These are phyloP conservation scores for Phylloscopus collybita DNA, from an alignment of 2,797 vertebrate genomes.

Conservation along the genomic window DNA sequence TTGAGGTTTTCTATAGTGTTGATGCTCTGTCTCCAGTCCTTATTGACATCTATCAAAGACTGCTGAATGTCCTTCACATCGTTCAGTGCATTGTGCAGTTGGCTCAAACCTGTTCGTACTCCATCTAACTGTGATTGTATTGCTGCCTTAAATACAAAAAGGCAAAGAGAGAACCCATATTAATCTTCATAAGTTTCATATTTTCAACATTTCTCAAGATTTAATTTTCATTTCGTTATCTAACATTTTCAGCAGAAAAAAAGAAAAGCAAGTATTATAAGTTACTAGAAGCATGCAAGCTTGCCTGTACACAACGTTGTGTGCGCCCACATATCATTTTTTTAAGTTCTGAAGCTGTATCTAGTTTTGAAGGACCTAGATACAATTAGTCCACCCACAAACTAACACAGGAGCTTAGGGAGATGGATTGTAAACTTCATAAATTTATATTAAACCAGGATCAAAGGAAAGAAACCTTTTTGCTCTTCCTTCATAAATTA, in stretches of 20 bases:
- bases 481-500: not conserved
- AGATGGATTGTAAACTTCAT: not conserved
- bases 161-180: not conserved
- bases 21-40: conserved; percentile 98
- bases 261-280: not conserved
- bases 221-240: not conserved
- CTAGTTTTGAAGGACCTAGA: not conserved
- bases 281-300: not conserved
- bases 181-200: fast-evolving
- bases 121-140: conserved; percentile 98
- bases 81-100: conserved; percentile 92
- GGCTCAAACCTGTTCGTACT: conserved; percentile 93
- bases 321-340: fast-evolving
- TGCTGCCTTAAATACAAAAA: conserved; percentile 83
- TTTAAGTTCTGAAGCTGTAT: not conserved
- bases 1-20: conserved; percentile 95
- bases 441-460: not conserved
- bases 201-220: not conserved
- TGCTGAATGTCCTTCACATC: conserved; percentile 95
- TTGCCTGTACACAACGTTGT: fast-evolving
- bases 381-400: not conserved
- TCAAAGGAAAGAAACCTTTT: not conserved
- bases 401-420: not conserved
- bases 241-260: not conserved
- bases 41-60: conserved; percentile 91